Base-by-base conservation (phyloP, 2,797 vertebrate species). In the Microchirus variegatus region DNA sequence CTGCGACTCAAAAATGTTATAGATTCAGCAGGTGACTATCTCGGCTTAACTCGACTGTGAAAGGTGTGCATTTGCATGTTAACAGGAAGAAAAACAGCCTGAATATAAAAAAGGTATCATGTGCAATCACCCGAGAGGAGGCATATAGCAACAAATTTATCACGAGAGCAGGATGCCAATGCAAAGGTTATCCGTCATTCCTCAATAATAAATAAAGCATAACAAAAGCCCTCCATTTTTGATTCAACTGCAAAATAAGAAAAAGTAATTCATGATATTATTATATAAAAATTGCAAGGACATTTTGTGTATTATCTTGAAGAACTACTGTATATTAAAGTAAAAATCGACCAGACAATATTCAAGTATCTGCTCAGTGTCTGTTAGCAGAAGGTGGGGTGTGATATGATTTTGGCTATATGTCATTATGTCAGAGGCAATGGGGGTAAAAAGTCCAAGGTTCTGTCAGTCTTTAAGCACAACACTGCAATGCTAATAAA, bases 91-190 rank as follows among this genome's bases (percentile, higher is more conserved):
- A 61, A 52, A 69, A 60, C 37, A 48, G 40, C 60, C 13, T 64
- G 66, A 69, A 82, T 81, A 71, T 66, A 77, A 80, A 81, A 22
- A 8, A 45, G 16, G 12, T 6, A 84, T 72, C 55, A 74, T 57
- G 47, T 31, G 63, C 67, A 75, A 77, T 80, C 73, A 83, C 60
- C 69, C 76, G 65, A 73, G 75, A 79, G 48, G 56, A 81, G 69
- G 67, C 67, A 73, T 13, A 72, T n/a, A 60, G 73, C 63, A 75
- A 77, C 60, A 85, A 86, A 85, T 85, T 71, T 77, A 83, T 74
- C 60, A 68, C 66, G 70, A 78, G 59, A 67, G 63, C 17, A 67
- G 57, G 53, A 56, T 62, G 70, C 40, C 59, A 63, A 61, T 72
- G 63, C 58, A 81, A 84, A 86, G 80, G 80, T 86, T 70, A 70